Conservation (phyloP, 2,113 vertebrate species). For the Nerophis ophidion region DNA sequence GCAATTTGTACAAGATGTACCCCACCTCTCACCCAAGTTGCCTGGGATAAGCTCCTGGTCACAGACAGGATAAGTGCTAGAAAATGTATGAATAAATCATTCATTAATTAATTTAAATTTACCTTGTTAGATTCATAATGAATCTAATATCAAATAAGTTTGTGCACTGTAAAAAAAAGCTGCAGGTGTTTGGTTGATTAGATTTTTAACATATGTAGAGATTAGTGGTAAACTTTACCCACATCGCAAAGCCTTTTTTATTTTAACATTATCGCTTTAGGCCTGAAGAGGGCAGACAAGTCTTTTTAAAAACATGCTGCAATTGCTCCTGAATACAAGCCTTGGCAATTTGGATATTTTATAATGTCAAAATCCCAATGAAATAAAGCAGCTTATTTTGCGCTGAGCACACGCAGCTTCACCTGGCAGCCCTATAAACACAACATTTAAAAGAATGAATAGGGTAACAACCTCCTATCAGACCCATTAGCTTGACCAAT, state of each 20-base stretch:
- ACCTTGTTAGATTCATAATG: too few species aligned
- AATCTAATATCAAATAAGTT: too few species aligned
- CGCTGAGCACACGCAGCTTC: background rate
- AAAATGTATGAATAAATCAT: too few species aligned
- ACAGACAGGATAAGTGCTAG: too few species aligned
- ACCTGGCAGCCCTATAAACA: conserved; percentile 18
- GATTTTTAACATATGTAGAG: conserved; percentile 39
- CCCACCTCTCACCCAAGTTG: too few species aligned
- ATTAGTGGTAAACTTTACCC: conserved; percentile 8
- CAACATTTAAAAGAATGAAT: conserved; percentile 20
- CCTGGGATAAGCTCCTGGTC: too few species aligned
- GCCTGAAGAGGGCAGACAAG: conserved; percentile 69
- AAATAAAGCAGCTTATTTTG: background rate
- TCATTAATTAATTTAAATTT: too few species aligned
- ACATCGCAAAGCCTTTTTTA: conserved; percentile 10
- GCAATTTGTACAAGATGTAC: too few species aligned
- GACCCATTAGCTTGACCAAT: conserved; percentile 59
- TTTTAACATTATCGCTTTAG: conserved; percentile 31
- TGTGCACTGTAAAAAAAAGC: too few species aligned
- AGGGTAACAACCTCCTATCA: conserved; percentile 34
- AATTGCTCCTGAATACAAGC: background rate
- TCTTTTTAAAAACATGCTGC: conserved; percentile 27
- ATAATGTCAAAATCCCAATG: conserved; percentile 1
- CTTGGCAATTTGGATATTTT: conserved; percentile 11
- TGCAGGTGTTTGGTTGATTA: conserved; percentile 55